Percentiles rank a stretch among this genome's conserved stretches.
These are phyloP conservation scores for Apoderus coryli DNA, from an alignment of 2,888 invertebrate genomes.

Conservation along the genomic window DNA sequence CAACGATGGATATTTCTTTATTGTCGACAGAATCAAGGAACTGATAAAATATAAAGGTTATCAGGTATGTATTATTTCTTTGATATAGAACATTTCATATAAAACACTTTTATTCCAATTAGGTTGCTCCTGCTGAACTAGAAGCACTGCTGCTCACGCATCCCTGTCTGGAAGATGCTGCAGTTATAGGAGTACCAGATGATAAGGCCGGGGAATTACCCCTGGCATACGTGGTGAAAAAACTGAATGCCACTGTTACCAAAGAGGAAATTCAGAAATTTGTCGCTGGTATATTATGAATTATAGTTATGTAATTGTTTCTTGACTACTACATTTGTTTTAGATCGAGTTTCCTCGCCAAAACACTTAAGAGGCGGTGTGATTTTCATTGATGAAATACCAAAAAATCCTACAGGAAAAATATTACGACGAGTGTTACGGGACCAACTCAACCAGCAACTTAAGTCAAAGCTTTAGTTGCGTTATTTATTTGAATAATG, in stretches of 20 bases:
- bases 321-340: constrained; percentile 1
- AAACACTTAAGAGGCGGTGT: constrained; percentile 55
- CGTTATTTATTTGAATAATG: constrained; percentile 6
- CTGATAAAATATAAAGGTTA: constrained; percentile 85
- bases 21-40: constrained; percentile 81
- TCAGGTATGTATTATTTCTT: constrained; percentile 39
- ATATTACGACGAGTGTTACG: constrained; percentile 45
- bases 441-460: constrained; percentile 31
- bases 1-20: constrained; percentile 60
- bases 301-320: background rate
- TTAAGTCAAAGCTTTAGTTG: constrained; percentile 26
- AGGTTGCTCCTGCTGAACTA: constrained; percentile 77
- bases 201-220: constrained; percentile 64
- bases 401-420: constrained; percentile 55
- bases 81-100: background rate
- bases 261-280: constrained; percentile 32
- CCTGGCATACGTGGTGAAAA: constrained; percentile 58
- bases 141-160: constrained; percentile 65
- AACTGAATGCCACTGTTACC: constrained; percentile 36
- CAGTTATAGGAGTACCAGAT: constrained; percentile 68
- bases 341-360: constrained; percentile 34
- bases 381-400: constrained; percentile 47
- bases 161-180: constrained; percentile 58
- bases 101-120: constrained; percentile 11
- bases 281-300: constrained; percentile 31